These are phyloP conservation scores for Eilema griseolum DNA, from an alignment of 2,888 invertebrate species.

Conservation along the genomic window DNA sequence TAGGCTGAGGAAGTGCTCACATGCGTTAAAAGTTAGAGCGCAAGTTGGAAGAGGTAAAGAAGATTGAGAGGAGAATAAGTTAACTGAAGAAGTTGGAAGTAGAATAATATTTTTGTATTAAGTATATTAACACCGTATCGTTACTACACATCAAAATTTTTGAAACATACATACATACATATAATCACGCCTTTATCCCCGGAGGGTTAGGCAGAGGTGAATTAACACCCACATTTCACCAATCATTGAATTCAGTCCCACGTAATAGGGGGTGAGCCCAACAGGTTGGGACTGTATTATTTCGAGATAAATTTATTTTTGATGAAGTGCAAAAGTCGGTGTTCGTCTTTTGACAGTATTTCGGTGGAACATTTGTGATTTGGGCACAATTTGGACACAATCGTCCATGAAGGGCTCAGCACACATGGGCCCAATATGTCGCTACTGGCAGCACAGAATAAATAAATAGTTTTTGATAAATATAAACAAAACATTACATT, in stretches of 20 bases:
- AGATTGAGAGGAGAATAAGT: not conserved
- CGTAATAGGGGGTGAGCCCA: too few relatives aligned
- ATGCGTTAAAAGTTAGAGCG: not conserved
- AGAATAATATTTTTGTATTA: too few relatives aligned
- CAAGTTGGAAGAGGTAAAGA: not conserved
- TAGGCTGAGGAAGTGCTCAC: not conserved
- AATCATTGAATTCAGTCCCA: too few relatives aligned
- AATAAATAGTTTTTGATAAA: not conserved
- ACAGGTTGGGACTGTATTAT: constrained; percentile 79
- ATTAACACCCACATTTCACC: too few relatives aligned
- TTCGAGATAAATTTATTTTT: constrained; percentile 81
- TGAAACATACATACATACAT: too few relatives aligned
- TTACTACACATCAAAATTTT: too few relatives aligned
- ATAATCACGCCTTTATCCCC: too few relatives aligned
- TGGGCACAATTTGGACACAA: constrained; percentile 72
- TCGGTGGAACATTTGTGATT: constrained; percentile 70
- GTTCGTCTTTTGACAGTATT: constrained; percentile 74
- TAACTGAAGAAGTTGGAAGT: not conserved
- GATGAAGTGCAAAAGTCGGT: constrained; percentile 86
- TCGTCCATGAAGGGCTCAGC: constrained; percentile 75
- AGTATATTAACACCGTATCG: too few relatives aligned
- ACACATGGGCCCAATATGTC: constrained; percentile 83
- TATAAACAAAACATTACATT: not conserved
- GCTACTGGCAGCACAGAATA: too few relatives aligned
- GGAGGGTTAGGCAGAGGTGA: too few relatives aligned